Evolutionary conservation across 2,113 vertebrate genomes (phyloP), one percentile per base, ranked within the genome.

Genomic region (Lucifuga dentata): DNA sequence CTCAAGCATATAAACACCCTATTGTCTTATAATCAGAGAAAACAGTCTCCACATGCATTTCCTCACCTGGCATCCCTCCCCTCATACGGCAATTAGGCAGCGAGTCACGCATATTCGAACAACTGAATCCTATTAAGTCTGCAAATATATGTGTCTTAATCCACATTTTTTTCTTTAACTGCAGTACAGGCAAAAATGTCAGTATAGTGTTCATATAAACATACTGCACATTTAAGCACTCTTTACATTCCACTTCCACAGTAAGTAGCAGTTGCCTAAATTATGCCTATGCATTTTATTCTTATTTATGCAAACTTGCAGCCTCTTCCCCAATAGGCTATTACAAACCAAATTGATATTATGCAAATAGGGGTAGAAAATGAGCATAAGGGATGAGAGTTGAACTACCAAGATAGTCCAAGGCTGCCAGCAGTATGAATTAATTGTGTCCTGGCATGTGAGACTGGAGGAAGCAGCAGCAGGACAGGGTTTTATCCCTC

Each of bases 381-480:
- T 60, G 52, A 83, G 77, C 24, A 15, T 60, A 35, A 59, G 59
- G 70, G 74, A 83, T 72, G 65, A 52, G 40, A 63, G 76, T 33
- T 29, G 36, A 44, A 60, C 80, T 69, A 73, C 33, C 65, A 73
- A 83, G 76, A 85, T 21, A 2, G 67, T 76, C 83, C 68, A 66
- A 59, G 39, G 68, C 85, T 75, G 80, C 64, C 68, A 88, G 85
- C 80, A 56, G 62, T 53, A 65, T 82, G 80, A 90, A 87, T 88
- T 88, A 87, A 90, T 87, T 81, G 79, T 68, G 75, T 79, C 68
- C 78, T 83, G 65, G 85, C 76, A 83, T 82, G 68, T 76, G 78
- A 32, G 69, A 69, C 68, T 46, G 41, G 58, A 74, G 77, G 82
- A 83, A 73, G 78, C 52, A 55, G 39, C 71, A 73, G 78, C 57